Conservation (phyloP, 2,888 invertebrate genomes). For the Tinea pellionella region DNA sequence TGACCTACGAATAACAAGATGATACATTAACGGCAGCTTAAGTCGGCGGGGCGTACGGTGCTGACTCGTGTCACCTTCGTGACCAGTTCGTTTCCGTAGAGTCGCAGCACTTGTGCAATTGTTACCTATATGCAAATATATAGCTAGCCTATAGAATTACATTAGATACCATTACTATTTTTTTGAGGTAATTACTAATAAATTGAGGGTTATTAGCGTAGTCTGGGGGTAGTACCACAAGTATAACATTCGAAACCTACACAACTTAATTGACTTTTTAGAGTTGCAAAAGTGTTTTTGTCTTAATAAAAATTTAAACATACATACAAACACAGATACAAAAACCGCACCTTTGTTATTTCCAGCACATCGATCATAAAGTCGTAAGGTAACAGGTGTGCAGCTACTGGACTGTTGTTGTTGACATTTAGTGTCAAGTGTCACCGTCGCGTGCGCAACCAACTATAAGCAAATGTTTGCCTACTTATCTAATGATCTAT, state of each 20-base stretch:
- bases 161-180: no score
- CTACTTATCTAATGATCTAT: not conserved
- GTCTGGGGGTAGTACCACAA: no score
- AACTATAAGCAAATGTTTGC: not conserved
- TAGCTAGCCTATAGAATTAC: no score
- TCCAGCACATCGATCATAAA: not conserved
- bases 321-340: no score
- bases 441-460: not conserved
- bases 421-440: not conserved
- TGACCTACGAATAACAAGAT: not conserved
- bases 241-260: no score
- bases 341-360: not conserved
- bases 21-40: not conserved
- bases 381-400: not conserved
- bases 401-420: not conserved
- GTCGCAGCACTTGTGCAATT: not conserved
- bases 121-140: not conserved
- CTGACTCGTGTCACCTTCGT: conserved; percentile 12
- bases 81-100: not conserved
- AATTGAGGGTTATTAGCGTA: no score
- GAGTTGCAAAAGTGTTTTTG: no score
- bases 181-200: no score
- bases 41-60: conserved; percentile 2
- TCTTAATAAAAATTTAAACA: no score
- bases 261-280: no score